A percentile compares a stretch with the other conserved stretches of the same genome.
phyloP scores from a whole-genome alignment of 2,113 vertebrate genomes.

The Chlamydotis undulata region DNA sequence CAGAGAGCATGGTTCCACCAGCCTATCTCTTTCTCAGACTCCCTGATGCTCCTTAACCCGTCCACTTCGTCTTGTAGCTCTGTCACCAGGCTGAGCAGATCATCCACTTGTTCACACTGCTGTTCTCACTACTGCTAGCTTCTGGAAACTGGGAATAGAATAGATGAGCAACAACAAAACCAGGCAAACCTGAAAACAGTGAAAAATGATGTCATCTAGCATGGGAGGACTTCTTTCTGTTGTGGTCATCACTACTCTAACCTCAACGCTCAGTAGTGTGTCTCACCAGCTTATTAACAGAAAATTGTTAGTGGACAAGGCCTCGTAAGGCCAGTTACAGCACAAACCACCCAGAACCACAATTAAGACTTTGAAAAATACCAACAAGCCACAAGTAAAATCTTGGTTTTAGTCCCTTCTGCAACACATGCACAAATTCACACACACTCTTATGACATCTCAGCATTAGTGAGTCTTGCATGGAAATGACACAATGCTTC shows the following conservation, averaged over 20 bases:
- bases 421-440: neutral
- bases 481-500: neutral
- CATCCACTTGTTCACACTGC: neutral
- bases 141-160: neutral
- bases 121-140: accelerated
- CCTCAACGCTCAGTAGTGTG: accelerated
- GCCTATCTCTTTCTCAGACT: neutral
- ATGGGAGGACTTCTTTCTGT: accelerated
- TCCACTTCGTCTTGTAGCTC: neutral
- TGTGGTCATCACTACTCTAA: neutral
- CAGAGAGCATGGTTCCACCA: neutral
- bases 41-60: too few relatives aligned
- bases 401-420: neutral
- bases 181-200: neutral
- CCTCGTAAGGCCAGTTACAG: neutral
- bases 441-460: neutral
- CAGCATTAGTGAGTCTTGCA: neutral
- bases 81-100: neutral
- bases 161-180: neutral
- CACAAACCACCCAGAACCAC: neutral
- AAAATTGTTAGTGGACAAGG: neutral
- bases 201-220: neutral
- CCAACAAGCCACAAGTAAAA: neutral
- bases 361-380: neutral
- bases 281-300: neutral